phyloP scores from a whole-genome alignment of 2,113 vertebrate species.

The Solea solea region DNA sequence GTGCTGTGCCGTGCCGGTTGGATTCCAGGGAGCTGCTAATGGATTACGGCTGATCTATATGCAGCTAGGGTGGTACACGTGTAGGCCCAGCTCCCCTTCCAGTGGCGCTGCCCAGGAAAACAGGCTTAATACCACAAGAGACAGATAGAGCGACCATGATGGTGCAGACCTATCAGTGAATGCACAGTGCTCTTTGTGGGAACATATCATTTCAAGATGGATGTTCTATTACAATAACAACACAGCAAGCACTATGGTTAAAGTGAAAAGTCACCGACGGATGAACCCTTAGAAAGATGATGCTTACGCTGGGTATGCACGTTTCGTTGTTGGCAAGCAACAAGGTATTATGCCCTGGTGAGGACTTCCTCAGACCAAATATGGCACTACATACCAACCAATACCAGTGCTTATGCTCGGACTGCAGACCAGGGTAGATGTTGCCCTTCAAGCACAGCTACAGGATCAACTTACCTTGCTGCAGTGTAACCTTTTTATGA shows the following conservation, averaged over 20 bases:
- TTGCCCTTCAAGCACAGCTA: slow-evolving; percentile 53
- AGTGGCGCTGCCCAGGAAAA: slow-evolving; percentile 70
- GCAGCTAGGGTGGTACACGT: slow-evolving; percentile 77
- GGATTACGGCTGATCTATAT: slow-evolving; percentile 82
- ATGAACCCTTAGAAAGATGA: slow-evolving; percentile 10
- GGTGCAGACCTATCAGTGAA: too few relatives aligned
- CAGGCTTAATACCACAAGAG: slow-evolving; percentile 57
- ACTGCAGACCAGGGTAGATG: slow-evolving; percentile 35
- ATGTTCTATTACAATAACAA: background rate
- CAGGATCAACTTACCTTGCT: slow-evolving; percentile 65
- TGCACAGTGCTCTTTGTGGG: too few relatives aligned
- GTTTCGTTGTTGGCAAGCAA: background rate
- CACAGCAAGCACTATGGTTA: background rate
- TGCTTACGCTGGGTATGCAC: background rate
- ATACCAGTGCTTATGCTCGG: slow-evolving; percentile 31
- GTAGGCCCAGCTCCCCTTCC: slow-evolving; percentile 69
- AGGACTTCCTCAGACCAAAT: slow-evolving; percentile 51
- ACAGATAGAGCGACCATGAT: background rate
- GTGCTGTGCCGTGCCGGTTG: slow-evolving; percentile 74
- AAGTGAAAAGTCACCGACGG: background rate
- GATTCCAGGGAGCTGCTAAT: slow-evolving; percentile 81
- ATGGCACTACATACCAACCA: slow-evolving; percentile 56
- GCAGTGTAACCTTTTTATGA: slow-evolving; percentile 62
- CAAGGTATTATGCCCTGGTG: slow-evolving; percentile 7
- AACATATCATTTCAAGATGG: too few relatives aligned